Base-by-base conservation (phyloP, 1,140 invertebrate species). In the Batillaria attramentaria region DNA sequence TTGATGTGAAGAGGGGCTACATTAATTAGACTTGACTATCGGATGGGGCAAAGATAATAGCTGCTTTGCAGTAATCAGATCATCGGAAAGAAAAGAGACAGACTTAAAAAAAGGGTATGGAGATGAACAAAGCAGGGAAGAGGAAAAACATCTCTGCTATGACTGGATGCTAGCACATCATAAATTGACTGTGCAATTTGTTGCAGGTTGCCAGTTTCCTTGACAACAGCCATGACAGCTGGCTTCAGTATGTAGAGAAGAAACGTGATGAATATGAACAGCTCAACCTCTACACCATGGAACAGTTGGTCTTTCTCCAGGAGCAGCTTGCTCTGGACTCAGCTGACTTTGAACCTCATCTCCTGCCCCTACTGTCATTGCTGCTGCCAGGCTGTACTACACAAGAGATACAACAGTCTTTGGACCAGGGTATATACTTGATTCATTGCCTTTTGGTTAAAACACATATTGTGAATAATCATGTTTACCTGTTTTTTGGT, bases 231-330 rank as follows among this genome's bases (percentile, higher is more conserved):
- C 83, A 79, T 54, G 62, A 84, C 65, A 83, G 86, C 24, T 90
- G 89, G 88, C 41, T 84, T n/a, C 10, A 83, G 4, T 83, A 89
- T 65, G 83, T 89, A 8, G 82, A 81, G n/a, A 41, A 80, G 2
- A 84, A 86, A 72, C 77, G 89, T 42, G 69, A 82, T 4, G 69
- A 84, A 66, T 88, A 84, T 75, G 77, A 75, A 33, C 72, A 84
- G n/a, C 74, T 90, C 73, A 90, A 90, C 70, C 82, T 82, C 65
- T 89, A 82, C 78, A 90, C 85, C 31, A 86, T 85, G 43, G 84
- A 86, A 41, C 88, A 89, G 72, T 72, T 88, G 69, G 87, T 90
- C 1, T 83, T 89, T 39, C 81, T 90, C 3, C 84, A 87, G 72
- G 76, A 79, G 78, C 84, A 88, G n/a, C 68, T 90, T 24, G 83